These are phyloP conservation scores for Nymphalis io DNA, from an alignment of 1,140 invertebrate species.

Conservation along the genomic window DNA sequence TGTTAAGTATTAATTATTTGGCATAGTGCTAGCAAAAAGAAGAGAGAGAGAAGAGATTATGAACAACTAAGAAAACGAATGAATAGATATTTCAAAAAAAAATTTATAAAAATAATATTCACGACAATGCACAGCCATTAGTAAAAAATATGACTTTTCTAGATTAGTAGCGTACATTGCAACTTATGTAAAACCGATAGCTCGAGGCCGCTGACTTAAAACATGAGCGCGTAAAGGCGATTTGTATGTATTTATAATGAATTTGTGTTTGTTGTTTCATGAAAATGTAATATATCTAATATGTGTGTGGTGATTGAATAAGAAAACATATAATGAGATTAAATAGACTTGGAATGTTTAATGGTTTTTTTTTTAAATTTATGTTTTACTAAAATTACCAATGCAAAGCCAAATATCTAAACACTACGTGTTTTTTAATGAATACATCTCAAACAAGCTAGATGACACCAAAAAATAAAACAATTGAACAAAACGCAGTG, in stretches of 20 bases:
- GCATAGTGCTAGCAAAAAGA: too few species aligned
- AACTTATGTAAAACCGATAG: constrained; percentile 57
- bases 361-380: not conserved
- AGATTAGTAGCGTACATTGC: constrained; percentile 32
- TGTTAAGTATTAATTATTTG: too few species aligned
- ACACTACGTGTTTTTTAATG: not conserved
- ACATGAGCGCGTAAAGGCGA: constrained; percentile 19
- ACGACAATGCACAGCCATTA: not conserved
- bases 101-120: too few species aligned
- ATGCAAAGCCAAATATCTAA: not conserved
- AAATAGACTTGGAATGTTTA: too few species aligned
- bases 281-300: too few species aligned
- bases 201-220: constrained; percentile 29
- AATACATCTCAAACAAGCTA: constrained; percentile 3
- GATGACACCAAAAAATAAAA: constrained; percentile 10
- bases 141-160: constrained; percentile 29
- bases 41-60: too few species aligned
- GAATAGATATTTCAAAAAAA: too few species aligned
- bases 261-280: not conserved
- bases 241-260: constrained; percentile 5
- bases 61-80: too few species aligned
- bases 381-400: not conserved
- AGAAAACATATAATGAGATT: too few species aligned
- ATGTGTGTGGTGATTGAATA: too few species aligned
- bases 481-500: constrained; percentile 28